Base-by-base conservation (phyloP, 2,888 invertebrate species). In the Sesamia inferens region DNA sequence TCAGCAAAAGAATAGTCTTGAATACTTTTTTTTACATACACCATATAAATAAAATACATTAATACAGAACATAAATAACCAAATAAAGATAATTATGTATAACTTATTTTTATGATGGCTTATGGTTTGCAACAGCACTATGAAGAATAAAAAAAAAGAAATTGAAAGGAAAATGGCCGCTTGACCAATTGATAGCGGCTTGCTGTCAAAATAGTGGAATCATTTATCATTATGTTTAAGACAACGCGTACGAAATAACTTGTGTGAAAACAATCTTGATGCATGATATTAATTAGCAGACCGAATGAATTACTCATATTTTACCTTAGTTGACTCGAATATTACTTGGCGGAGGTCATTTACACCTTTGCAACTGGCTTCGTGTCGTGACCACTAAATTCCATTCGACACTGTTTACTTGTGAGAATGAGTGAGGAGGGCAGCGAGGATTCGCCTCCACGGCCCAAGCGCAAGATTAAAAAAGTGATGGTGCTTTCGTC, bases 151-250 rank as follows among this genome's bases (percentile, higher is more conserved):
- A 82, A 83, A 83, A 82, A 85, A n/a, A 84, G 82, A 47, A 76
- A 80, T 75, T 80, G 84, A 89, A 93, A 92, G 90, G 88, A 96
- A 96, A 95, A 96, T 96, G 96, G 96, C 96, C 88, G 96, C 89
- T 89, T 91, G 90, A 92, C 90, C 90, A 91, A 31, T 92, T 90
- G 92, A 94, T 93, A 95, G 95, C 96, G 94, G 96, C 95, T 96
- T 96, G 94, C 96, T 96, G 96, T 96, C 96, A 96, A 95, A 96
- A 95, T 95, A 95, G 86, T 90, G 89, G 90, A 91, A 90, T 92
- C 89, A 90, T 92, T 90, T 87, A n/a, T n/a, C n/a, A n/a, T n/a
- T n/a, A 31, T 31, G 31, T 31, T 31, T 85, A 78, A 51, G 64
- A 80, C 88, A 91, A 88, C 90, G 92, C 92, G 88, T 91, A 92